Base-by-base conservation (phyloP, 2,888 invertebrate species). In the Erannis defoliaria region DNA sequence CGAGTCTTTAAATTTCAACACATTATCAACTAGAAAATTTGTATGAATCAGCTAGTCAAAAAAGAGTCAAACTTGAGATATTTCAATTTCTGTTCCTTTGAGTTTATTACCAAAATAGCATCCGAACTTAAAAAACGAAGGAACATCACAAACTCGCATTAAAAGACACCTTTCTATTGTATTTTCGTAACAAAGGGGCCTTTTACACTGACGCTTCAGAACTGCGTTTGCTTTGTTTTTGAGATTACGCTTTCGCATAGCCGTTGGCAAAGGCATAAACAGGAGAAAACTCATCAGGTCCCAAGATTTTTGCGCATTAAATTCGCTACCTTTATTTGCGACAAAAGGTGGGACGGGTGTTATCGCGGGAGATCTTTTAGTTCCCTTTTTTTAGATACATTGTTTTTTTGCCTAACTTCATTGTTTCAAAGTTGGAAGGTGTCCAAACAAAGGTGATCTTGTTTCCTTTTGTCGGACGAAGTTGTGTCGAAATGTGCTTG, bases 191-290 rank as follows among this genome's bases (percentile, higher is more conserved):
- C 76, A 77, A 78, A 74, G 72, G 73, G 71, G 75, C 71, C 72
- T 67, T 70, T 70, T 70, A 71, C 72, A 69, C 64, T 72, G 65
- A 62, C 55, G 61, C 64, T 66, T 59, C 68, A 67, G 67, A 72
- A 72, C 80, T 72, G 64, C 64, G 63, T 65, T 68, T 58, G 67
- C 78, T 77, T 78, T 80, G 80, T 79, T 76, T 68, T 70, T 76
- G 72, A 82, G 85, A 86, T 85, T 85, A 84, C 77, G 76, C 72
- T 73, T 81, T 82, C 55, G 58, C 62, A 55, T 55, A 43, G 55
- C 62, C 62, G 62, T 50, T 50, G 58, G 62, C 67, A 62, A 63
- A 76, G 77, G 72, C 72, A 77, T 80, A 79, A 80, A 82, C 74
- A 77, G 71, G 64, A 67, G 69, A 68, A 76, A 68, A 64, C 67